Evolutionary conservation across 2,113 vertebrate genomes (phyloP).

Genomic region (Nothobranchius furzeri): DNA sequence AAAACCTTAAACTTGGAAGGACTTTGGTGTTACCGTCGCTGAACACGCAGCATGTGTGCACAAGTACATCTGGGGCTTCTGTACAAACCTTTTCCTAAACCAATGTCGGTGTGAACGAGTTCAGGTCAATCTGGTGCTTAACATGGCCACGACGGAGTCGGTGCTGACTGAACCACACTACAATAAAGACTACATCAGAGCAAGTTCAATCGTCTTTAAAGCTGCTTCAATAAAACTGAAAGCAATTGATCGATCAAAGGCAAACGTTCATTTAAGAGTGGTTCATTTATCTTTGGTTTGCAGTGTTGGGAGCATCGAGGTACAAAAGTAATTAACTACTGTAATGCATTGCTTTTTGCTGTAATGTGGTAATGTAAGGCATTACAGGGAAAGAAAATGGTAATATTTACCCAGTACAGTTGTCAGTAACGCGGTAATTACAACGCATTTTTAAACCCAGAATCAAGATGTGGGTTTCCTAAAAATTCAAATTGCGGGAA

Average conservation of each 20-base stretch:
- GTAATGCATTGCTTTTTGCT: too few relatives aligned
- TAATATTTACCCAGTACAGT: too few relatives aligned
- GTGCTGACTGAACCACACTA: neutral
- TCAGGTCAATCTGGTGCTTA: slow-evolving; percentile 6
- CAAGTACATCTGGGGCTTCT: neutral
- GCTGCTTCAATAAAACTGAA: neutral
- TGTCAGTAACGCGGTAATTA: too few relatives aligned
- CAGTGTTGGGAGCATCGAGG: too few relatives aligned
- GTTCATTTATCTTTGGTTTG: neutral
- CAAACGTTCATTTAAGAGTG: neutral
- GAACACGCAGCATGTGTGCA: slow-evolving; percentile 2
- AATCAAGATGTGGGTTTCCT: too few relatives aligned
- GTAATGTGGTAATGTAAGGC: too few relatives aligned
- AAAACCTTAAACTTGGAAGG: too few relatives aligned
- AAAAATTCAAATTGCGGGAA: too few relatives aligned
- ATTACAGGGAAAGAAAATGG: too few relatives aligned
- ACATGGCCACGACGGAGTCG: neutral
- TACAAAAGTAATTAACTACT: too few relatives aligned
- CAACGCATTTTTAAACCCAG: too few relatives aligned
- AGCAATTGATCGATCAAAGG: neutral
- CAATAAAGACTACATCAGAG: neutral
- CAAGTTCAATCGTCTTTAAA: neutral
- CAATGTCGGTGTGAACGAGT: neutral
- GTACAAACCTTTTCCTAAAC: neutral
- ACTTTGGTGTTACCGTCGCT: too few relatives aligned